A percentile compares a stretch with the other conserved stretches of the same genome.
These are phyloP conservation scores for Ameiurus melas DNA, from an alignment of 2,113 vertebrate genomes.

Conservation along the genomic window DNA sequence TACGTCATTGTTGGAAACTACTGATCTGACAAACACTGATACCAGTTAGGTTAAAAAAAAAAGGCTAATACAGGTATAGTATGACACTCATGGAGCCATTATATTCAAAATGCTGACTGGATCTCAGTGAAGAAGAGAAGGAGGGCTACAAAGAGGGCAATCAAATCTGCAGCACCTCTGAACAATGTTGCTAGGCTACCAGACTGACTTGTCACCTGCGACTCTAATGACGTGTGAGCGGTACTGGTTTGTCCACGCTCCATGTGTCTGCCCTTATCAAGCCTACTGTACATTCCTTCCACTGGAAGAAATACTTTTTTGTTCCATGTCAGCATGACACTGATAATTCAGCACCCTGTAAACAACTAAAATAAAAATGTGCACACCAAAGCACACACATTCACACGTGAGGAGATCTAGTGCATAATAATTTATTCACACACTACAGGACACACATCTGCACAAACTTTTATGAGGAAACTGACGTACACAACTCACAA, in stretches of 20 bases:
- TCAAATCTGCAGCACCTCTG: conserved; percentile 24
- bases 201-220: conserved; percentile 51
- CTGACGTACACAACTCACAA: not conserved
- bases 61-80: not conserved
- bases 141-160: conserved; percentile 3
- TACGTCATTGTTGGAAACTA: no score
- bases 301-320: conserved; percentile 26
- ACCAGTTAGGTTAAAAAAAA: not conserved
- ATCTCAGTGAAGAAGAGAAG: not conserved
- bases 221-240: conserved; percentile 34
- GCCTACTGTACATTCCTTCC: conserved; percentile 36
- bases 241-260: conserved; percentile 12
- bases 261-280: conserved; percentile 30
- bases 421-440: not conserved
- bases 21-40: not conserved
- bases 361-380: conserved; percentile 11
- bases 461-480: conserved; percentile 7
- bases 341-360: conserved; percentile 6
- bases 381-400: not conserved
- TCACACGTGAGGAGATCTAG: not conserved
- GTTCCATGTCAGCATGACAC: conserved; percentile 19
- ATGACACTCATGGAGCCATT: not conserved
- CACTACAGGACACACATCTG: not conserved
- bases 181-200: conserved; percentile 49
- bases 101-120: not conserved